Conservation (phyloP, 2,113 vertebrate genomes). For the Gnathonemus longibarbis region DNA sequence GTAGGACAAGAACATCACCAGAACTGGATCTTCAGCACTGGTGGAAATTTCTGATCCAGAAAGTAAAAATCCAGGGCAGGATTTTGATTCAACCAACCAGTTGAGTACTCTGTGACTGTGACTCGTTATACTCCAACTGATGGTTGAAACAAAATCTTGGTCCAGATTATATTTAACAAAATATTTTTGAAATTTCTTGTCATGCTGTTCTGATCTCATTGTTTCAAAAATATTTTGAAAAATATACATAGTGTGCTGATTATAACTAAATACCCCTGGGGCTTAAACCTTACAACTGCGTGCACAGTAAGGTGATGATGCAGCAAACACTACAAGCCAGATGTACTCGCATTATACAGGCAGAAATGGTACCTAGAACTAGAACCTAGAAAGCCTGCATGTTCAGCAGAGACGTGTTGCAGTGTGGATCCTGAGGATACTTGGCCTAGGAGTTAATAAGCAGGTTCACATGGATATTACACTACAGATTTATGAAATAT, state of each 20-base stretch:
- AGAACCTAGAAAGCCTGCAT: background rate
- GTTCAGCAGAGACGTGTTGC: background rate
- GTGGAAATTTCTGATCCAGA: background rate
- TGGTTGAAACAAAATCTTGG: background rate
- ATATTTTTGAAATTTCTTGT: too few relatives aligned
- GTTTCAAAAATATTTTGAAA: too few relatives aligned
- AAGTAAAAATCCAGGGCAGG: background rate
- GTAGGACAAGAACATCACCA: background rate
- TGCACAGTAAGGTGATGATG: background rate
- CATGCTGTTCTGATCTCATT: too few relatives aligned
- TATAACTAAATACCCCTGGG: background rate
- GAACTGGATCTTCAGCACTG: too few relatives aligned
- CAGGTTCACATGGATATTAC: background rate
- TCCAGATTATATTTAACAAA: background rate
- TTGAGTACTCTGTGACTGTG: background rate
- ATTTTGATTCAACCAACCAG: background rate
- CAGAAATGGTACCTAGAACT: background rate
- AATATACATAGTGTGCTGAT: background rate
- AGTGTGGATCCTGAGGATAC: background rate
- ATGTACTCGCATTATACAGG: background rate
- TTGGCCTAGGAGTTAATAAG: background rate
- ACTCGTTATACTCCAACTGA: background rate
- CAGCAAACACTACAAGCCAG: background rate
- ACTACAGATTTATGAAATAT: background rate
- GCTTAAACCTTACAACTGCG: background rate